phyloP scores from a whole-genome alignment of 2,888 invertebrate species.

The Torymus auratus region DNA sequence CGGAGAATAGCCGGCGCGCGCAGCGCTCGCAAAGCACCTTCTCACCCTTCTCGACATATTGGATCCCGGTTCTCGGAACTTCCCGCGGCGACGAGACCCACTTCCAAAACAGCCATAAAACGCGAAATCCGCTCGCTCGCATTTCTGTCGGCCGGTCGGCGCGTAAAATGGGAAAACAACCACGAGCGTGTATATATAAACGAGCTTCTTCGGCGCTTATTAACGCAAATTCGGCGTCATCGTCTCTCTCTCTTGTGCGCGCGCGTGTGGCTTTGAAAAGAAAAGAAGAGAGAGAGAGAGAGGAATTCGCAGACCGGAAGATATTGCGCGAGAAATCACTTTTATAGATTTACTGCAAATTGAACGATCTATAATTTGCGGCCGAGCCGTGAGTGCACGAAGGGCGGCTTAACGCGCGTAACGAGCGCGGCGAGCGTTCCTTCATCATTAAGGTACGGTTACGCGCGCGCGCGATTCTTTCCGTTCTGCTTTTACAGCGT shows the following conservation, averaged over 20 bases:
- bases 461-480: neutral
- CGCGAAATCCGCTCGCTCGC: slow-evolving; percentile 2
- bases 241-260: neutral
- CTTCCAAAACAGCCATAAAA: slow-evolving; percentile 15
- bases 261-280: no score
- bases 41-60: no score
- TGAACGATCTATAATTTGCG: slow-evolving; percentile 71
- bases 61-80: neutral
- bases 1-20: no score
- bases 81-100: neutral
- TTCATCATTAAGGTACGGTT: neutral
- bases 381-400: slow-evolving; percentile 44
- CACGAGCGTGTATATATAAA: slow-evolving; percentile 1
- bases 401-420: slow-evolving; percentile 62
- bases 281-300: slow-evolving; percentile 33
- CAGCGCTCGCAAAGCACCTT: no score
- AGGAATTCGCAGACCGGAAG: slow-evolving; percentile 55
- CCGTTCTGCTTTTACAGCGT: neutral
- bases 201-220: neutral
- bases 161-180: no score
- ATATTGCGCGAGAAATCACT: slow-evolving; percentile 62
- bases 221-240: slow-evolving; percentile 32
- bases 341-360: slow-evolving; percentile 72
- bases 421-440: slow-evolving; percentile 61
- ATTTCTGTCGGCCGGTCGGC: neutral